Percentiles rank a stretch among this genome's conserved stretches.
These are phyloP conservation scores for Allacma fusca DNA, from an alignment of 2,888 invertebrate genomes.

Conservation along the genomic window DNA sequence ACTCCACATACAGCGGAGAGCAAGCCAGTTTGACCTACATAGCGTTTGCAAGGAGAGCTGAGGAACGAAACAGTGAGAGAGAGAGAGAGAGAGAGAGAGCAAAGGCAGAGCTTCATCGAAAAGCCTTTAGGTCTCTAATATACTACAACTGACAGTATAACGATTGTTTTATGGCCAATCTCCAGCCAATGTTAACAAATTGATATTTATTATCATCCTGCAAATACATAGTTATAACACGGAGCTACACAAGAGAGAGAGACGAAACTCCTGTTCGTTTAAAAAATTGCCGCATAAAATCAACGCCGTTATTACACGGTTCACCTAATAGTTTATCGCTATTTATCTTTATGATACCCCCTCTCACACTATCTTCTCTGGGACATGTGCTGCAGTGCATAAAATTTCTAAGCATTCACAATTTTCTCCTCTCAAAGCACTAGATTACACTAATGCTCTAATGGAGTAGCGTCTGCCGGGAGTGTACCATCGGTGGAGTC, in stretches of 20 bases:
- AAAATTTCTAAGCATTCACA: not conserved
- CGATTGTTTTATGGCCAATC: constrained; percentile 23
- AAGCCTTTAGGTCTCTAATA: constrained; percentile 9
- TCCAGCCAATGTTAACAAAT: constrained; percentile 16
- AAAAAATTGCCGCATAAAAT: constrained; percentile 9
- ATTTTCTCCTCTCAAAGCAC: not conserved
- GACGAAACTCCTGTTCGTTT: not conserved
- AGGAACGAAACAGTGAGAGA: not conserved
- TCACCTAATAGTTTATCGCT: constrained; percentile 16
- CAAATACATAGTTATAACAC: constrained; percentile 3
- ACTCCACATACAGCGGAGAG: not conserved
- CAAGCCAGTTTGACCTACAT: constrained; percentile 5
- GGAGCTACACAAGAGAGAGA: not conserved
- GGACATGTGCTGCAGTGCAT: not conserved
- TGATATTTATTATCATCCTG: constrained; percentile 14
- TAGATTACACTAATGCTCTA: too few relatives aligned
- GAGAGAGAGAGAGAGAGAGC: not conserved
- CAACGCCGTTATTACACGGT: constrained; percentile 16
- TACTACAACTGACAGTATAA: constrained; percentile 17
- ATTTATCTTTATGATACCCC: constrained; percentile 11
- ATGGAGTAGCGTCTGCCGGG: too few relatives aligned
- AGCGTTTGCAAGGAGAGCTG: not conserved
- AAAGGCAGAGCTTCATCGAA: not conserved
- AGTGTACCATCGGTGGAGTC: too few relatives aligned
- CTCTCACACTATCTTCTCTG: constrained; percentile 7